Conservation (phyloP, 1,140 invertebrate genomes). For the Leptopilina clavipes region DNA sequence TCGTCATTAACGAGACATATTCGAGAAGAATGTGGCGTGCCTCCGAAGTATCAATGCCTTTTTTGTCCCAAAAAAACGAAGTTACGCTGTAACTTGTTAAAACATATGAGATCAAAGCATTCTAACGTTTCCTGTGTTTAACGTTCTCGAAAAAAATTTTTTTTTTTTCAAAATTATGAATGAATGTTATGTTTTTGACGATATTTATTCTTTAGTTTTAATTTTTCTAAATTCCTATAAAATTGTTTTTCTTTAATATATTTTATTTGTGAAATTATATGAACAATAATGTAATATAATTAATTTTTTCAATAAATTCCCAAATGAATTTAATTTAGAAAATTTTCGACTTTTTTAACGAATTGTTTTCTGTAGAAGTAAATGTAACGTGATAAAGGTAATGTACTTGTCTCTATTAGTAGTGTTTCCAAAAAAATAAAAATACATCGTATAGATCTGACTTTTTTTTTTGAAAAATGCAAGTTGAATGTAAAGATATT, state of each 20-base stretch:
- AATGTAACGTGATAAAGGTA: background rate
- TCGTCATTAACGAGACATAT: constrained; percentile 72
- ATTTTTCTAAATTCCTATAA: too few species aligned
- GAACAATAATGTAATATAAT: background rate
- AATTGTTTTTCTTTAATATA: constrained; percentile 38
- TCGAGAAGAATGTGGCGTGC: constrained; percentile 73
- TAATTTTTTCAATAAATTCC: too few species aligned
- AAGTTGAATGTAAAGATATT: background rate
- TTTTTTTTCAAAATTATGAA: constrained; percentile 36
- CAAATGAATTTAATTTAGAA: too few species aligned
- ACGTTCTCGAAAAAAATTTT: constrained; percentile 1
- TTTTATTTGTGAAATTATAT: background rate
- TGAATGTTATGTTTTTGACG: too few species aligned
- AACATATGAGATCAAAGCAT: constrained; percentile 66
- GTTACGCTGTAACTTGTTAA: constrained; percentile 68
- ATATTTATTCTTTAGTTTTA: too few species aligned
- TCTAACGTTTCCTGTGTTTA: constrained; percentile 28
- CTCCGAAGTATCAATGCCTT: constrained; percentile 73
- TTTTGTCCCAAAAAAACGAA: constrained; percentile 70
- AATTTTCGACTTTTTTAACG: too few species aligned
- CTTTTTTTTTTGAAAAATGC: background rate
- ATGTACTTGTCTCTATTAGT: background rate
- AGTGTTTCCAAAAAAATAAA: constrained; percentile 8
- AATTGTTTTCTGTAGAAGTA: too few species aligned
- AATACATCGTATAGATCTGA: background rate